Conservation (phyloP, 2,797 vertebrate genomes). For the Cyclura pinguis region DNA sequence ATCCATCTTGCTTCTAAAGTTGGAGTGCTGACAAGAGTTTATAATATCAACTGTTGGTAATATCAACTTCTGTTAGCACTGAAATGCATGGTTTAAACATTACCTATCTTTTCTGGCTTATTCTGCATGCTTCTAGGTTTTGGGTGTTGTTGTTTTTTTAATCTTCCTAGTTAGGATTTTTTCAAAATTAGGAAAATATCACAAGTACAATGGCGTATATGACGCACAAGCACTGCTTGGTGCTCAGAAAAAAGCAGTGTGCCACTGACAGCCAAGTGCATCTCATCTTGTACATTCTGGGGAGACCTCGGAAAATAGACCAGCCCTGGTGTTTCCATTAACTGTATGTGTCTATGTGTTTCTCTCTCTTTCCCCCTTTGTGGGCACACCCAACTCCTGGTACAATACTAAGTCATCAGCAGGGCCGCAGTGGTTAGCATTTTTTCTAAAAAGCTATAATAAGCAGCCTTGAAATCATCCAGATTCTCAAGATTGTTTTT, state of each 20-base stretch:
- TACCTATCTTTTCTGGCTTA: background rate
- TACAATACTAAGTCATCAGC: conserved; percentile 47
- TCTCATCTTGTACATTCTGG: background rate
- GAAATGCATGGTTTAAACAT: background rate
- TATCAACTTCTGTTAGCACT: background rate
- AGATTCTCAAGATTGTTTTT: conserved; percentile 44
- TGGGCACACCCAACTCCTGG: conserved; percentile 22
- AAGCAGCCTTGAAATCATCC: conserved; percentile 57
- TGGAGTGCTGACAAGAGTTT: too few relatives aligned
- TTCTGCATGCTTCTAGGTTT: background rate
- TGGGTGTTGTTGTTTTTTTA: background rate
- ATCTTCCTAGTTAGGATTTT: background rate
- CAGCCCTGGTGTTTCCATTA: conserved; percentile 39
- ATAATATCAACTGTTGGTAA: background rate
- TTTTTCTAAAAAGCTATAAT: conserved; percentile 51
- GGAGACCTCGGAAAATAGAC: background rate
- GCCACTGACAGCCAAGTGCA: background rate
- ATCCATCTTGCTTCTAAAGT: background rate
- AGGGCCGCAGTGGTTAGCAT: conserved; percentile 42
- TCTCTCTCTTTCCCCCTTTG: conserved; percentile 32
- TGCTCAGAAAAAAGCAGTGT: background rate
- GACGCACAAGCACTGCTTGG: background rate
- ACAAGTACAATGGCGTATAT: background rate
- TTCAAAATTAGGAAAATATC: background rate
- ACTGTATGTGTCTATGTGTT: background rate